A percentile compares a stretch with the other conserved stretches of the same genome.
These are phyloP conservation scores for Ataeniobius toweri DNA, from an alignment of 2,797 vertebrate species.

Conservation along the genomic window DNA sequence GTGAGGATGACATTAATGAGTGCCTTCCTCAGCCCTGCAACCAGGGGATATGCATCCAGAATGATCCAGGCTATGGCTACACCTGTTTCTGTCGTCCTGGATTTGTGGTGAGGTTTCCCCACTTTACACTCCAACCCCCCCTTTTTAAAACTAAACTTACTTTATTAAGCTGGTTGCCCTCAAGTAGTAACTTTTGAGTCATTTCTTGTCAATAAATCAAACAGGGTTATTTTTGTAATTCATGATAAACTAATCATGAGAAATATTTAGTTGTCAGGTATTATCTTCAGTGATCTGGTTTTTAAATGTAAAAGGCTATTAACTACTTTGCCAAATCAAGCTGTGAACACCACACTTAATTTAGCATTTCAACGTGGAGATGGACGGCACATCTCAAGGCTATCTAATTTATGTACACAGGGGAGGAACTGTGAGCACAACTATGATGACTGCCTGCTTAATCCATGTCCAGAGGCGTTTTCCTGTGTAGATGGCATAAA, in stretches of 20 bases:
- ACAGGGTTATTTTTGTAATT: background rate
- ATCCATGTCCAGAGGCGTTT: conserved; percentile 83
- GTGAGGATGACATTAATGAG: conserved; percentile 87
- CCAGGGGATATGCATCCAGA: conserved; percentile 86
- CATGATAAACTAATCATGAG: background rate
- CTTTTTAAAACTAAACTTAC: conserved; percentile 33
- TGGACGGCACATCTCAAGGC: conserved; percentile 35
- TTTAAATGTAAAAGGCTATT: background rate
- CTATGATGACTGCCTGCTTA: conserved; percentile 86
- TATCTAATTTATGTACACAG: conserved; percentile 70
- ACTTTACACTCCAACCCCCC: conserved; percentile 47
- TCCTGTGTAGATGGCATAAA: conserved; percentile 85
- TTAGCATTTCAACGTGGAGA: conserved; percentile 17
- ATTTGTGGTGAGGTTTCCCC: conserved; percentile 84
- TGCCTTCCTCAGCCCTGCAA: conserved; percentile 84
- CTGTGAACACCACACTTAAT: conserved; percentile 27
- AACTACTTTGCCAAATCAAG: conserved; percentile 26
- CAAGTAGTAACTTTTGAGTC: conserved; percentile 23
- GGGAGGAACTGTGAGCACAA: conserved; percentile 86
- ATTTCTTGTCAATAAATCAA: background rate
- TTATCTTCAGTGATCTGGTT: background rate
- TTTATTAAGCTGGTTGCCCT: conserved; percentile 14
- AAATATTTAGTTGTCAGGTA: background rate
- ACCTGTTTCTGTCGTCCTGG: conserved; percentile 86
- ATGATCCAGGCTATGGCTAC: conserved; percentile 83